Evolutionary conservation across 2,888 invertebrate species (phyloP).

Genomic region (Elysia crispata): DNA sequence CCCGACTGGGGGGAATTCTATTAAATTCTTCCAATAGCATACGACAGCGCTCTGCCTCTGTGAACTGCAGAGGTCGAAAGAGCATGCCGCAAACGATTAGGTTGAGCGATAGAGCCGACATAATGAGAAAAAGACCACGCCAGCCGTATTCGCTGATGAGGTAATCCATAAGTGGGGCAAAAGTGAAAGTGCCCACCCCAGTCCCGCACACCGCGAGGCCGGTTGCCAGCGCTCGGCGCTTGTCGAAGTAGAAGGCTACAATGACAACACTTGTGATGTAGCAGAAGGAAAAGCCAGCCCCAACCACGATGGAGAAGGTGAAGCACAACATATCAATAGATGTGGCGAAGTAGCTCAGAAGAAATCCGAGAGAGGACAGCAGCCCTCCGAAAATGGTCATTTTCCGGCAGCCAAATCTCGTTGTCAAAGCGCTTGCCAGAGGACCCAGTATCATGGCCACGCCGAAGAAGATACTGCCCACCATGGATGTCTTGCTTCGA

Average conservation of each 20-base stretch:
- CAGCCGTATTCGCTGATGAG: constrained; percentile 73
- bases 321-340: constrained; percentile 73
- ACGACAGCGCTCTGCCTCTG: constrained; percentile 61
- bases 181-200: constrained; percentile 76
- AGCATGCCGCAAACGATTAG: constrained; percentile 73
- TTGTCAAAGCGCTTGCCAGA: constrained; percentile 73
- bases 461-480: constrained; percentile 93
- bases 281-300: constrained; percentile 75
- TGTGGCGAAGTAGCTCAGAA: constrained; percentile 69
- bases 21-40: constrained; percentile 68
- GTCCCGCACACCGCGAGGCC: constrained; percentile 76
- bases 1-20: constrained; percentile 57
- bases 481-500: constrained; percentile 92
- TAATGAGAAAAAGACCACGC: constrained; percentile 74
- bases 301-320: constrained; percentile 75
- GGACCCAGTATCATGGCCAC: constrained; percentile 85
- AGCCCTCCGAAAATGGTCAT: constrained; percentile 73
- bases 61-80: constrained; percentile 71
- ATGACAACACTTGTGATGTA: constrained; percentile 76
- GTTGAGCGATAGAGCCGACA: constrained; percentile 73
- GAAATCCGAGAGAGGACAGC: constrained; percentile 71
- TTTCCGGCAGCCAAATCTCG: constrained; percentile 74
- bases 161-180: constrained; percentile 73
- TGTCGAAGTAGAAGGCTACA: constrained; percentile 77
- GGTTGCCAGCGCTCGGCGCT: constrained; percentile 76